Evolutionary conservation across 2,888 invertebrate genomes (phyloP), one percentile per base, ranked within the genome.

Genomic region (Eristalinus sepulchralis): DNA sequence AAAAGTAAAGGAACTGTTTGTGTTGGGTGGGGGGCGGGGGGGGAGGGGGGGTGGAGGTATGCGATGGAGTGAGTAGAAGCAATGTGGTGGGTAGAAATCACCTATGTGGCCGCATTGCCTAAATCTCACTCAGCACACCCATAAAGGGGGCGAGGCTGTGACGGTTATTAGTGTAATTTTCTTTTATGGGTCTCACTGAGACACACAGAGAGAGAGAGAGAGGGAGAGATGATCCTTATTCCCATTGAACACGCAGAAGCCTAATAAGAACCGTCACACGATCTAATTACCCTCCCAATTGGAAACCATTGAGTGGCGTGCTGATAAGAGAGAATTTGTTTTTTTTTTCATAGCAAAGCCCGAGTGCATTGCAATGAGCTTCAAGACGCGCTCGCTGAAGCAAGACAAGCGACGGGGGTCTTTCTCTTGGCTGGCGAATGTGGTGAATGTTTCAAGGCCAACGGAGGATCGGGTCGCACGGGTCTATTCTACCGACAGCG

Each of bases 1-100:
- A 53, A 72, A 79, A 73, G 67, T 80, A 47, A 66, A 66, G 47
- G 59, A 79, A 71, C 33, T 5, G 10, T 9, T 10, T 34, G 34
- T 1, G 34, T 9, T 6, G 34, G 34, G 34, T 9, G 34, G 34
- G 9, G 17, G 17, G 47, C 47, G 9, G 57, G 11, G 24, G 9
- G 24, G 24, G 57, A 57, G 24, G 2, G 8, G 3, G 55, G 9
- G 11, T 1, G 24, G 10, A 20, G 22, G 22, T 20, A 20, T 20
- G 13, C 22, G 8, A 4, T 9, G 11, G 55, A 20, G n/a, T 13
- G 13, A 20, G 22, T n/a, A 20, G 17, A 17, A n/a, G n/a, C 39
- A 39, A n/a, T 13, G 13, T 13, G 2, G 8, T 11, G 36, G 13
- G 39, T 0, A 39, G 1, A 5, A 17, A 13, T 8, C 47, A 47